These are phyloP conservation scores for Podocnemis expansa DNA, from an alignment of 2,113 vertebrate species.

Conservation along the genomic window DNA sequence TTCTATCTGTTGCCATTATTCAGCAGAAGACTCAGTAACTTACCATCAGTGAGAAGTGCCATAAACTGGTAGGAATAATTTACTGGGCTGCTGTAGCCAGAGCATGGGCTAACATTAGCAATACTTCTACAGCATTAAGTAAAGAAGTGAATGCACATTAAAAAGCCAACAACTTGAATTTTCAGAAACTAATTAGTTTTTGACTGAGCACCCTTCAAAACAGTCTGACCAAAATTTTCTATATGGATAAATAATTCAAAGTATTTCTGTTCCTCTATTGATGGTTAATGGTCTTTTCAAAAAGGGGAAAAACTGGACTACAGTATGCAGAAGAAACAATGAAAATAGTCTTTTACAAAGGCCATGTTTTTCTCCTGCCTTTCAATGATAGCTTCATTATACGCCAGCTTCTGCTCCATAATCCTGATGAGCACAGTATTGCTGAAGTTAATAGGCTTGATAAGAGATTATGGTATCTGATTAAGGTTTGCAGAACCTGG, in stretches of 20 bases:
- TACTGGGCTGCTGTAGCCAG: neutral
- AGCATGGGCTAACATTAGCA: neutral
- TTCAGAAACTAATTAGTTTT: neutral
- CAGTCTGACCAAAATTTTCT: neutral
- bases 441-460: neutral
- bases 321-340: neutral
- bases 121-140: neutral
- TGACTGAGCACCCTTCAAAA: neutral
- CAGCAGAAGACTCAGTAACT: neutral
- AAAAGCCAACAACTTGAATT: neutral
- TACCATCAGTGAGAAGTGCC: neutral
- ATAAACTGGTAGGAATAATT: neutral
- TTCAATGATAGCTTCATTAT: neutral
- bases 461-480: fast-evolving
- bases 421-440: neutral
- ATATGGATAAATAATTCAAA: neutral
- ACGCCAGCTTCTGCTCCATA: neutral
- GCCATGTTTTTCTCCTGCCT: neutral
- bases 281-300: neutral
- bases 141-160: neutral
- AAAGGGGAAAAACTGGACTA: neutral
- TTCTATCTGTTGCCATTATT: neutral
- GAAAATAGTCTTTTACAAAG: neutral
- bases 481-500: neutral
- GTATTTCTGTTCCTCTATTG: neutral